phyloP scores from a whole-genome alignment of 1,140 invertebrate genomes.

The Xylocopa sonorina region DNA sequence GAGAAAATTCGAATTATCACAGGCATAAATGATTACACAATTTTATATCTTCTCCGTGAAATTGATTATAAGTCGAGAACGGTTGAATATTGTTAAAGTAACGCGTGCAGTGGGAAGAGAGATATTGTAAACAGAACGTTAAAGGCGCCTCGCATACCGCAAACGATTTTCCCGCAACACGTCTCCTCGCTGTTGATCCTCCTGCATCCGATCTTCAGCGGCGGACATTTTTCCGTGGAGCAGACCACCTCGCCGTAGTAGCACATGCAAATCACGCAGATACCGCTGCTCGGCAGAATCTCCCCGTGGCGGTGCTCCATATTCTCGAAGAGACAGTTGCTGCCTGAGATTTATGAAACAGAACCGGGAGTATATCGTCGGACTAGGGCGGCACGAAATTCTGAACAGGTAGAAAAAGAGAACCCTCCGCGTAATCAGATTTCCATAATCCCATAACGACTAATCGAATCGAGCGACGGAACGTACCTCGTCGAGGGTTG shows the following conservation, averaged over 20 bases:
- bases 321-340: conserved; percentile 78
- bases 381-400: background rate
- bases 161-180: conserved; percentile 83
- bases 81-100: too few species aligned
- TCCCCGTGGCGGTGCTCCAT: conserved; percentile 81
- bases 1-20: too few species aligned
- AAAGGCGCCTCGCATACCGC: conserved; percentile 72
- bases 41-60: background rate
- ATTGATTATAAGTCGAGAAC: too few species aligned
- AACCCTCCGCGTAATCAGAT: too few species aligned
- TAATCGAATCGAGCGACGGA: too few species aligned
- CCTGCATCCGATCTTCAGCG: conserved; percentile 80
- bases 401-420: too few species aligned
- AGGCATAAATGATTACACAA: too few species aligned
- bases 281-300: conserved; percentile 76
- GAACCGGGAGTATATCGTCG: conserved; percentile 1
- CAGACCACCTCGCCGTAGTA: conserved; percentile 83
- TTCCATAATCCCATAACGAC: too few species aligned
- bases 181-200: conserved; percentile 71
- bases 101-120: background rate
- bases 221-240: conserved; percentile 82
- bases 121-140: background rate
- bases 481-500: too few species aligned
- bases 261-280: conserved; percentile 83
- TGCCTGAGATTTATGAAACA: conserved; percentile 58